These are phyloP conservation scores for Noctua fimbriata DNA, from an alignment of 2,888 invertebrate species.

Conservation along the genomic window DNA sequence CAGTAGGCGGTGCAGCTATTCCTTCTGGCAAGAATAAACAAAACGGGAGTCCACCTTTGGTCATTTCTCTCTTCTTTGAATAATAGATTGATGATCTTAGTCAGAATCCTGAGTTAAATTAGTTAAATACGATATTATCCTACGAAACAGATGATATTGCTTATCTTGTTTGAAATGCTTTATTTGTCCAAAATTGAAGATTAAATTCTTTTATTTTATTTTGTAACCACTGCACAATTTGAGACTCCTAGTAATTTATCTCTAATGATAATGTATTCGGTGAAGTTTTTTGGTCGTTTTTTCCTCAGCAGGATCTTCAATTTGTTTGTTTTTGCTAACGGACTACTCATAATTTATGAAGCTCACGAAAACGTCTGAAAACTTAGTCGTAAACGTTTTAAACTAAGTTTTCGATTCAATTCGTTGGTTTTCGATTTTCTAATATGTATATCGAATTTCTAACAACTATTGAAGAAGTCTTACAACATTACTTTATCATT, in stretches of 20 bases:
- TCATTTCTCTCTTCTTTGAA: background rate
- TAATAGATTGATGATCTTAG: background rate
- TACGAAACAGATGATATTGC: background rate
- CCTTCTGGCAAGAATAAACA: background rate
- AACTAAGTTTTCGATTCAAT: constrained; percentile 17
- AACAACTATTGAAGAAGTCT: constrained; percentile 26
- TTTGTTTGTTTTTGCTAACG: constrained; percentile 2
- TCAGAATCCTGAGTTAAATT: background rate
- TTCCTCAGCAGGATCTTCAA: background rate
- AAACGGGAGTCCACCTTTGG: background rate
- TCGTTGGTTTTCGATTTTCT: constrained; percentile 21
- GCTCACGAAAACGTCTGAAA: constrained; percentile 28
- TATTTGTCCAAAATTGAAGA: background rate
- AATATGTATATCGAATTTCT: constrained; percentile 5
- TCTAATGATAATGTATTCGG: too few relatives aligned
- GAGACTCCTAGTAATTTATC: background rate
- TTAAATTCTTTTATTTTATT: background rate
- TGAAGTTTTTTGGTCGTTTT: background rate
- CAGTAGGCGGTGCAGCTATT: background rate
- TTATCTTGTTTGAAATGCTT: background rate
- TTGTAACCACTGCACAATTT: background rate
- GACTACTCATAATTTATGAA: constrained; percentile 13
- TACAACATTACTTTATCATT: background rate
- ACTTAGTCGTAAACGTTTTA: constrained; percentile 34
- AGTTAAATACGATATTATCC: background rate